Evolutionary conservation across 2,888 invertebrate genomes (phyloP), one percentile per base, ranked within the genome.

Genomic region (Phaonia tiefii): DNA sequence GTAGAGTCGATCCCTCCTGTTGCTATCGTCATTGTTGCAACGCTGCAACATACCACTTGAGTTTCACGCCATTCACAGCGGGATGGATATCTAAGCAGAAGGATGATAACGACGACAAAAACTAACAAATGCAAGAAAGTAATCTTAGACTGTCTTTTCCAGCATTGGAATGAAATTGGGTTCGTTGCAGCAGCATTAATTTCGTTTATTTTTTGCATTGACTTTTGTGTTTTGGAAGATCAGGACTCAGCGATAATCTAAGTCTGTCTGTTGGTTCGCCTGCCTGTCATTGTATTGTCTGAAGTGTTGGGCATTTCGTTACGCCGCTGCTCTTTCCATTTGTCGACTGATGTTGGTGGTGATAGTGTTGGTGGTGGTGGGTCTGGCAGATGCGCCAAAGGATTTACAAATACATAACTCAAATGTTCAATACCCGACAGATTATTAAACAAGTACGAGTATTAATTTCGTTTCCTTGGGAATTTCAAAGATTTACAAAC

Each of bases 301-400:
- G 0, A 44, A 63, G 58, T 69, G 78, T 69, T 78, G 75, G 60
- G 51, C 71, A 72, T 39, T 81, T 81, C 67, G 81, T 75, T 81
- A 75, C 75, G 72, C 72, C 71, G 60, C 49, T 77, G 66, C 56
- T 66, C 72, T 49, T 66, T 75, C 44, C 42, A 49, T 58, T 58
- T 58, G 15, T 5, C n/a, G n/a, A n/a, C 15, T n/a, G n/a, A n/a
- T 51, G 51, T 11, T 63, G 37, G 42, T 63, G 63, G 17, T 10
- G 25, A 10, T 51, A 5, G 17, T 20, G 31, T 31, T 58, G 58
- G 25, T 56, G 25, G 11, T 56, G 25, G 10, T 60, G 15, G 37
- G 22, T 26, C 20, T 49, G 25, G 73, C 81, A 81, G 81, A 78
- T 81, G 81, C 81, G 78, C 81, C 65, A 81, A 78, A 81, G 75